phyloP scores from a whole-genome alignment of 2,797 vertebrate species.

The Strix occidentalis region DNA sequence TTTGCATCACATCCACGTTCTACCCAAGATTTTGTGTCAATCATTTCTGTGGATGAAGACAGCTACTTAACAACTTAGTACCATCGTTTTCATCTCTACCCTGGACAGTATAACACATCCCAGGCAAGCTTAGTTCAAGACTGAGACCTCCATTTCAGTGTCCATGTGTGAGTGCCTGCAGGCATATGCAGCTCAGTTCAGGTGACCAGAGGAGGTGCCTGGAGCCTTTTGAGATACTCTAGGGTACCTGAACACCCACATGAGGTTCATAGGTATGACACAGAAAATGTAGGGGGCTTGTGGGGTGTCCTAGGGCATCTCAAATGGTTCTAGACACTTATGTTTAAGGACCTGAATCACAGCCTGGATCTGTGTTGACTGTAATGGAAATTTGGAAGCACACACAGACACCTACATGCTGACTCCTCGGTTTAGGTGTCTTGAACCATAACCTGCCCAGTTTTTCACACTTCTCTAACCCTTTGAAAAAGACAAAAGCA shows the following conservation, averaged over 20 bases:
- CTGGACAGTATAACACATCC: background rate
- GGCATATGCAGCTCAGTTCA: background rate
- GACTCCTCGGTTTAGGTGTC: background rate
- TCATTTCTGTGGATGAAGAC: background rate
- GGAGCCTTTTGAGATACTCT: background rate
- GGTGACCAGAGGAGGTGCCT: background rate
- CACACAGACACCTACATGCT: background rate
- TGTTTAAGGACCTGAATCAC: background rate
- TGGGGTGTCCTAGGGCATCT: background rate
- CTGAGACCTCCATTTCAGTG: background rate
- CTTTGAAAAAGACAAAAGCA: background rate
- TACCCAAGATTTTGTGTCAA: background rate
- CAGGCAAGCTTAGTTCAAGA: background rate
- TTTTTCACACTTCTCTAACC: background rate
- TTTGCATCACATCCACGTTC: background rate
- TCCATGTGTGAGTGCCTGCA: background rate
- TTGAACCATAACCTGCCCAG: background rate
- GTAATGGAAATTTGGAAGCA: background rate
- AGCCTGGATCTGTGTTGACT: background rate
- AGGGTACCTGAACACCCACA: background rate
- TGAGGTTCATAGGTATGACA: background rate
- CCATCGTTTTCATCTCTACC: accelerated
- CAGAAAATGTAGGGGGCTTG: background rate
- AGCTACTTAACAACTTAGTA: background rate
- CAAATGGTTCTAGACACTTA: background rate